Base-by-base conservation (phyloP, 2,888 invertebrate species). In the Volucella zonaria region DNA sequence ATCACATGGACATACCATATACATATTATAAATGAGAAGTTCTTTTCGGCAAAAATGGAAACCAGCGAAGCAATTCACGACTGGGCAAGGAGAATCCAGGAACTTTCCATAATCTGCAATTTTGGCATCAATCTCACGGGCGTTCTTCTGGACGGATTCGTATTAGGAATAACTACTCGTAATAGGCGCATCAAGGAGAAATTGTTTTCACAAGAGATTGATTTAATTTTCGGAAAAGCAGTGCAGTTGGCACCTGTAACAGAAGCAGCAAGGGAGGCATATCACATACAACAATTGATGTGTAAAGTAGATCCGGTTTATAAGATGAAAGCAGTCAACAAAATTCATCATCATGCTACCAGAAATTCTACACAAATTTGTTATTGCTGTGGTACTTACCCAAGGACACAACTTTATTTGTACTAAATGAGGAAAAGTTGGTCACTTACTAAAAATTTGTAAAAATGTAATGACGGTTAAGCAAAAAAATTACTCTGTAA, bases 11-110 rank as follows among this genome's bases (percentile, higher is more conserved):
- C n/a, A n/a, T n/a, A n/a, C n/a, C n/a, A n/a, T n/a, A n/a, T n/a
- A n/a, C n/a, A n/a, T n/a, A n/a, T n/a, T n/a, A n/a, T n/a, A n/a
- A n/a, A 2, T 18, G 2, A 43, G 42, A 59, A 0, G 6, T 31
- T 56, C n/a, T 61, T 18, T 61, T 9, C 40, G 23, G 56, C 40
- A 15, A 14, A 58, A 38, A 58, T 58, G 40, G 40, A 58, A 10
- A 40, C 56, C 3, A 40, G 2, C n/a, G 56, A 40, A 14, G 56
- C 3, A 40, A 38, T 40, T 14, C 56, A n/a, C 38, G 56, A 10
- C 40, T 58, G 56, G 56, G 56, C 56, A 40, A 58, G 10, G 15
- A 58, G 56, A 40, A 9, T 58, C n/a, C 38, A 58, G 56, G 38
- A 58, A 10, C 56, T 58, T 8, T 58, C 56, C 40, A 58, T 40